Base-by-base conservation (phyloP, 2,888 invertebrate genomes). In the Tryphoninae sp. region DNA sequence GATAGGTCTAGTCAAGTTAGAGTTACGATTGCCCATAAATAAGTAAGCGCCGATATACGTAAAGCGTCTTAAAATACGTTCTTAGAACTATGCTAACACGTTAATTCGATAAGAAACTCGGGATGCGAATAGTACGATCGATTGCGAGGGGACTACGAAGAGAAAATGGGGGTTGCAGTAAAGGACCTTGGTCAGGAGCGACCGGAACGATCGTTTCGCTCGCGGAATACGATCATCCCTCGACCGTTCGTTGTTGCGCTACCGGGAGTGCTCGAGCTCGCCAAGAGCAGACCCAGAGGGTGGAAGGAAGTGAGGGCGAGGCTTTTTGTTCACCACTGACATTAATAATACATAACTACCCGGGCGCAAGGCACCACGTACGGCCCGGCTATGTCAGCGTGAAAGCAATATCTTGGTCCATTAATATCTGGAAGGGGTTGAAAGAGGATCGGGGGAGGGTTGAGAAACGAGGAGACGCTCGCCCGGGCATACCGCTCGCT, bases 401-500 rank as follows among this genome's bases (percentile, higher is more conserved):
- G 87, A 88, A 89, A 87, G 89, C 88, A 89, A 90, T 89, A 89
- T 89, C 87, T 88, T 85, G 87, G 86, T 87, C 88, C 89, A 89
- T 90, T 89, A 89, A 90, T 90, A 90, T 89, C 87, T 85, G 82
- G 85, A 89, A 87, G 86, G 78, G 78, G 73, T 74, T 69, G 78
- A 74, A 81, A 69, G 59, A 64, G 65, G 26, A 62, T 53, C 33
- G 53, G 16, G 40, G 16, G 33, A 19, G 67, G 40, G 22, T 23
- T 13, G 11, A 53, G 58, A 2, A 58, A 51, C 19, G 42, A 79
- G 83, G 79, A 71, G 61, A 51, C 33, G 59, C 61, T 59, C 45
- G 53, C 59, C 45, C 45, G 59, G 61, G 65, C 71, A 73, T 61
- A 73, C 79, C 45, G 68, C 55, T 69, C 71, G 58, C 64, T 65